Conservation (phyloP, 2,797 vertebrate species). For the Acanthurus leucopareius region DNA sequence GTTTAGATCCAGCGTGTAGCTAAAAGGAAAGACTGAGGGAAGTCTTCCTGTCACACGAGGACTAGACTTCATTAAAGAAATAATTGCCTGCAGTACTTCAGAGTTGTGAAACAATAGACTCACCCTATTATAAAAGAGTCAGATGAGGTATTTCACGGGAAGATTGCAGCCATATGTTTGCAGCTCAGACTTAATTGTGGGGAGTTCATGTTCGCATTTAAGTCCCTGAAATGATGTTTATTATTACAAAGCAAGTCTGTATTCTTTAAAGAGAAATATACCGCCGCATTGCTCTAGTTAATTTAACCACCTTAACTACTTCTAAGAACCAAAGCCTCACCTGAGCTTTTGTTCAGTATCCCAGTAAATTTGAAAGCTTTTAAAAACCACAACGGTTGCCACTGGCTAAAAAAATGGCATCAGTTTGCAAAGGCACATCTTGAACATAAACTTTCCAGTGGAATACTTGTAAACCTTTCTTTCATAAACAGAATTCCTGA, state of each 20-base stretch:
- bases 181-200: constrained; percentile 21
- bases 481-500: constrained; percentile 77
- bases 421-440: constrained; percentile 67
- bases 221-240: constrained; percentile 49
- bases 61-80: constrained; percentile 72
- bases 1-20: background rate
- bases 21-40: constrained; percentile 64
- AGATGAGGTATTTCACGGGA: constrained; percentile 71
- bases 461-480: constrained; percentile 74
- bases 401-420: constrained; percentile 54
- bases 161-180: constrained; percentile 78
- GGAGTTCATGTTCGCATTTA: constrained; percentile 23
- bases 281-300: constrained; percentile 40
- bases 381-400: constrained; percentile 51
- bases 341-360: constrained; percentile 44
- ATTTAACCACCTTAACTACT: constrained; percentile 47
- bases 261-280: constrained; percentile 20
- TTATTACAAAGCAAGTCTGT: constrained; percentile 30
- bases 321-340: background rate
- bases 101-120: constrained; percentile 66
- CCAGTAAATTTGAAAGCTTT: constrained; percentile 50
- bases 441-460: constrained; percentile 66
- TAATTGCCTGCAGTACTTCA: constrained; percentile 70
- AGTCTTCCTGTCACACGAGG: constrained; percentile 70
- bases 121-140: constrained; percentile 59